Evolutionary conservation across 2,888 invertebrate species (phyloP), one percentile per base, ranked within the genome.

Genomic region (Cartodere bifasciata): DNA sequence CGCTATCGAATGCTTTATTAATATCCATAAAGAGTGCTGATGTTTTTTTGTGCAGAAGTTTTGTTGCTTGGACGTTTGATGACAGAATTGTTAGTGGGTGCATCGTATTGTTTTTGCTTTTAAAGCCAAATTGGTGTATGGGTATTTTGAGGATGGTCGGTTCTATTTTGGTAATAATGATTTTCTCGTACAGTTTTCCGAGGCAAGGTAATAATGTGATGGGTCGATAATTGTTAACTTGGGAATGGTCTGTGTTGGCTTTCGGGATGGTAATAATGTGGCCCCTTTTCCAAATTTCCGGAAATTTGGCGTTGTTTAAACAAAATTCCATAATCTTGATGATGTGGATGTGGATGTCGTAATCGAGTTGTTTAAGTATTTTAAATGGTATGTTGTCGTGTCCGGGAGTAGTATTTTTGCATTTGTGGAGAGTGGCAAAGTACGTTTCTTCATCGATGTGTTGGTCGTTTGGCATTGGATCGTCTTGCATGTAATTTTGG

Each of bases 1-100:
- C 34, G 13, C 9, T 23, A 17, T 35, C 35, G 12, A 32, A 35
- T 12, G 31, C 31, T 22, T 35, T 35, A 4, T 31, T 17, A 11
- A 31, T 35, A 16, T 31, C 35, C 16, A 31, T 23, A 16, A 35
- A 27, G 7, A 34, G n/a, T 13, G 23, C 34, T 10, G 25, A 9
- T 3, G 30, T 15, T 5, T 34, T 16, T 7, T 27, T 16, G 4
- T 23, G 16, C 16, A 15, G 16, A 15, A 21, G 17, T 12, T 25
- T 15, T 3, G 35, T 22, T 3, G 31, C 27, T 31, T 35, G 31
- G 3, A 31, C n/a, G 23, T 35, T 35, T 4, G 16, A 36, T 4
- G 13, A n/a, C 3, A 28, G 13, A 6, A 12, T 16, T 12, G 13
- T 20, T n/a, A 29, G 13, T 20, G 28, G 28, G 26, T 25, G 26